Conservation (phyloP, 2,113 vertebrate species). For the Chloebia gouldiae region DNA sequence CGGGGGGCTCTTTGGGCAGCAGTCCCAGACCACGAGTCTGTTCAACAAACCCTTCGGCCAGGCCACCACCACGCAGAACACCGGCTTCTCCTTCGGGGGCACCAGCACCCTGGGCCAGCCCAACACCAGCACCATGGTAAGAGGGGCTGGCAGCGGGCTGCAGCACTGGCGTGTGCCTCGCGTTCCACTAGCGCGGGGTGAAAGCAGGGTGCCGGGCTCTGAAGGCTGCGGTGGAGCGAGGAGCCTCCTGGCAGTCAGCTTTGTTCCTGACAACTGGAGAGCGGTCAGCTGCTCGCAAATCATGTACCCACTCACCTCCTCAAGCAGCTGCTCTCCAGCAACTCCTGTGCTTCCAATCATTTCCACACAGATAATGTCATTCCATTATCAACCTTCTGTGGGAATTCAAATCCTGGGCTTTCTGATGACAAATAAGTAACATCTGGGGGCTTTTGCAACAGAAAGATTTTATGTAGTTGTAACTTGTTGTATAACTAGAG, state of each 20-base stretch:
- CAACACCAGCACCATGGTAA: constrained; percentile 89
- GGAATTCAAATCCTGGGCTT: background rate
- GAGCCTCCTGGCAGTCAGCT: background rate
- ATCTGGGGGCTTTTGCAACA: too few relatives aligned
- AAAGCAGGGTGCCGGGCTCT: fast-evolving
- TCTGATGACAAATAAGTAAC: background rate
- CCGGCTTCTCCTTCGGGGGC: constrained; percentile 88
- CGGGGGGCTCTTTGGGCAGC: constrained; percentile 84
- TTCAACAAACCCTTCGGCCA: constrained; percentile 91
- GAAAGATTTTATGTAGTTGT: fast-evolving
- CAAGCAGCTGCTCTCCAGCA: background rate
- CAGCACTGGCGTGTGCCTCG: fast-evolving
- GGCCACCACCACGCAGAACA: constrained; percentile 84
- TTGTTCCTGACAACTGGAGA: background rate
- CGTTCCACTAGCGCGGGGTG: fast-evolving
- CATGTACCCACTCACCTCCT: background rate
- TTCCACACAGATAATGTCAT: background rate
- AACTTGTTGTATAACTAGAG: background rate
- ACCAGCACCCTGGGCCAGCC: constrained; percentile 86
- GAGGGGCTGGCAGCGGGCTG: background rate
- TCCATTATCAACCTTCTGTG: background rate
- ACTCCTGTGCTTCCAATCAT: fast-evolving
- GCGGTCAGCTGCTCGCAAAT: background rate
- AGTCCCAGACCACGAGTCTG: constrained; percentile 75
- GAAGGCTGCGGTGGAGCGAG: fast-evolving